phyloP scores from a whole-genome alignment of 2,888 invertebrate genomes.

The Calameuta idolon region DNA sequence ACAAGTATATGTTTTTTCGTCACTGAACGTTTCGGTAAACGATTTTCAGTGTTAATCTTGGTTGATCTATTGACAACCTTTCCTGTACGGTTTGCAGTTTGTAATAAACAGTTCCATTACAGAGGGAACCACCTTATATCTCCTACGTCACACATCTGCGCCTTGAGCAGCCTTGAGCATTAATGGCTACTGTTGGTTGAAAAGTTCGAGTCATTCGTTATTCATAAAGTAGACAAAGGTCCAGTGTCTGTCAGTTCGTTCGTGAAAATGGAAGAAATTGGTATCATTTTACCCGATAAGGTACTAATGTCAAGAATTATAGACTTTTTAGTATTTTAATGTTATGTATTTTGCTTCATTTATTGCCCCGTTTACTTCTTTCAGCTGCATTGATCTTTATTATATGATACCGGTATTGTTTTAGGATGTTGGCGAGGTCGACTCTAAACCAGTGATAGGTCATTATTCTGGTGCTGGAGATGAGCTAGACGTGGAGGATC shows the following conservation, averaged over 20 bases:
- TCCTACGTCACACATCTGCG: not conserved
- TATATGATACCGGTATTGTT: slow-evolving; percentile 4
- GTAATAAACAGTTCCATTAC: not conserved
- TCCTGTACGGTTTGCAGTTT: not conserved
- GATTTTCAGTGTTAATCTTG: not conserved
- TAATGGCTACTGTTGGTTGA: slow-evolving; percentile 19
- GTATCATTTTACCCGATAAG: slow-evolving; percentile 83
- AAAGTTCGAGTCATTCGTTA: slow-evolving; percentile 58
- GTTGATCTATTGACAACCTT: not conserved
- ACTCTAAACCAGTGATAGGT: slow-evolving; percentile 75
- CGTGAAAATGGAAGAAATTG: slow-evolving; percentile 82
- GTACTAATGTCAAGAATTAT: slow-evolving; percentile 65
- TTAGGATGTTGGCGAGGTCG: slow-evolving; percentile 76
- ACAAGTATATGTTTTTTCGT: not conserved
- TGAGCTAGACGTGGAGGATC: slow-evolving; percentile 89
- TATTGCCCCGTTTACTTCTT: not conserved
- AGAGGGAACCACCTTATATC: not conserved
- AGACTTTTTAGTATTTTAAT: not conserved
- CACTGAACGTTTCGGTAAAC: not conserved
- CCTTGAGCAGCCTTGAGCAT: not conserved
- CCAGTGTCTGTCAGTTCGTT: not conserved
- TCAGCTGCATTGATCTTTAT: not conserved
- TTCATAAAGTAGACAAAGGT: not conserved
- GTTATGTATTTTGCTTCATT: not conserved
- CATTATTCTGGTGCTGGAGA: slow-evolving; percentile 80